Evolutionary conservation across 1,140 invertebrate species (phyloP).

Genomic region (Lordiphosa stackelbergi): DNA sequence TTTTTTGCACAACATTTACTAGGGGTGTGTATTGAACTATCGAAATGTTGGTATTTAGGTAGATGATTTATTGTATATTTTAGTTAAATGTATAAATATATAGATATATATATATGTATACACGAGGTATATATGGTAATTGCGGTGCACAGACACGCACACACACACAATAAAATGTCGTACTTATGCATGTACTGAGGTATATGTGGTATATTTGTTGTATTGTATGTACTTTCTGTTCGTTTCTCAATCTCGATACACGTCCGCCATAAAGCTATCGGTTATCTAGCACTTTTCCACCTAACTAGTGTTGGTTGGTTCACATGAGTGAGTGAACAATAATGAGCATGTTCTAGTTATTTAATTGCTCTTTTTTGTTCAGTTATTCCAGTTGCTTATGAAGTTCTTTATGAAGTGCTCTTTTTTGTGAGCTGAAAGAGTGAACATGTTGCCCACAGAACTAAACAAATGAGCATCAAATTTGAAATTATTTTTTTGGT

Average conservation of each 20-base stretch:
- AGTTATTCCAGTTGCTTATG: not conserved
- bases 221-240: constrained; percentile 72
- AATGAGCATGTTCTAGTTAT: too few relatives aligned
- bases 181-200: constrained; percentile 74
- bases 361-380: constrained; percentile 1
- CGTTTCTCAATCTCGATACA: constrained; percentile 45
- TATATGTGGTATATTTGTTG: constrained; percentile 75
- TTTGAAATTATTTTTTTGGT: too few relatives aligned
- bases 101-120: constrained; percentile 59
- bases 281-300: not conserved
- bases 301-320: too few relatives aligned
- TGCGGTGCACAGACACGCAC: constrained; percentile 6
- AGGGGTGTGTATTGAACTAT: constrained; percentile 63
- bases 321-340: too few relatives aligned
- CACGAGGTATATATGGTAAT: constrained; percentile 65
- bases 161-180: constrained; percentile 24
- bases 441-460: too few relatives aligned
- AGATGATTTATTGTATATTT: constrained; percentile 53
- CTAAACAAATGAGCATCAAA: too few relatives aligned
- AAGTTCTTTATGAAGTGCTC: not conserved
- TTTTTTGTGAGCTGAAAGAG: too few relatives aligned
- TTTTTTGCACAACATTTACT: constrained; percentile 61
- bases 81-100: constrained; percentile 49
- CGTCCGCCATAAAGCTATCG: constrained; percentile 61
- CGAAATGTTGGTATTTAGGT: constrained; percentile 42